Evolutionary conservation across 2,888 invertebrate genomes (phyloP).

Genomic region (Agriopis marginaria): DNA sequence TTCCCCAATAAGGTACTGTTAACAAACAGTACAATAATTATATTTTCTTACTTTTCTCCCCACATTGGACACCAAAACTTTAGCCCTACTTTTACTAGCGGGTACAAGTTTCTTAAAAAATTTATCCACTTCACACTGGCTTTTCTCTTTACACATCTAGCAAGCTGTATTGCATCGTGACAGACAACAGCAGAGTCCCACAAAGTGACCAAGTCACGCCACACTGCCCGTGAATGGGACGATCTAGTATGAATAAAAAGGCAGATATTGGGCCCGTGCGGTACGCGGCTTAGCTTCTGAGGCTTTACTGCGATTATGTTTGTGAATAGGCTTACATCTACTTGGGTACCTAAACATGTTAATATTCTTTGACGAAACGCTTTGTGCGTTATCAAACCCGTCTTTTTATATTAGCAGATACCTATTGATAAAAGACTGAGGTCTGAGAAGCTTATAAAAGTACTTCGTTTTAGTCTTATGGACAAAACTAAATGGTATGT

Average conservation of each 20-base stretch:
- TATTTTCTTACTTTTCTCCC: background rate
- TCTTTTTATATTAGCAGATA: slow-evolving; percentile 12
- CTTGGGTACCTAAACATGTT: slow-evolving; percentile 30
- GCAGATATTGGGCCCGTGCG: slow-evolving; percentile 54
- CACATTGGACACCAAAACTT: slow-evolving; percentile 11
- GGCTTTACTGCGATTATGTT: slow-evolving; percentile 52
- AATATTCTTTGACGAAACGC: slow-evolving; percentile 15
- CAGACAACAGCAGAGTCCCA: slow-evolving; percentile 57
- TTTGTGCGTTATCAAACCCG: slow-evolving; percentile 13
- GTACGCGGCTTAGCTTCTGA: slow-evolving; percentile 63
- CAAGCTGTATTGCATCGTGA: slow-evolving; percentile 17
- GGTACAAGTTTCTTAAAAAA: background rate
- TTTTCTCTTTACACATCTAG: slow-evolving; percentile 51
- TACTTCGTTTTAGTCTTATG: background rate
- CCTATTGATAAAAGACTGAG: background rate
- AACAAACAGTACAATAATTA: no score
- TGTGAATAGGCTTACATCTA: slow-evolving; percentile 47
- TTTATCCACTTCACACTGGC: background rate
- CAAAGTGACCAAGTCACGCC: slow-evolving; percentile 78
- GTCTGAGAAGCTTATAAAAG: background rate
- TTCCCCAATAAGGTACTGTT: background rate
- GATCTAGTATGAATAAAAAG: slow-evolving; percentile 67
- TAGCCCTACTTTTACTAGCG: background rate
- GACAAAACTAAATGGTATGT: background rate
- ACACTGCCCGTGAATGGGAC: slow-evolving; percentile 67